Base-by-base conservation (phyloP, 30 jellyfish, hydroid and myxozoan species). In the Hydractinia echinata region DNA sequence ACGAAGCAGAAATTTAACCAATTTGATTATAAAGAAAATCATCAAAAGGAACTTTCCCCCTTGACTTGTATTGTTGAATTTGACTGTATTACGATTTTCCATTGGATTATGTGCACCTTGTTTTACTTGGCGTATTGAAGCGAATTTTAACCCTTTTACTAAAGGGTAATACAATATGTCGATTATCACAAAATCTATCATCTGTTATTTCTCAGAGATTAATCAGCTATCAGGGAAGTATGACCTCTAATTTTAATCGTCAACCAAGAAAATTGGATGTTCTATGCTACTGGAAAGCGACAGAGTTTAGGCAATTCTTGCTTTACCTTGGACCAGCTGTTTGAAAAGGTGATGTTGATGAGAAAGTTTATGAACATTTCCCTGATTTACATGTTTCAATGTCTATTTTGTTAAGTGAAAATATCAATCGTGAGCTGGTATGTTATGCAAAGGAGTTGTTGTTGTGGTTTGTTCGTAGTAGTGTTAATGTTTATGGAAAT, bases 221-320 rank as follows among this genome's bases (percentile, higher is more conserved):
- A 62, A 58, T 10, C 10, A 54, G 62, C 6, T 72, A 78, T 6
- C 61, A 85, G 6, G 95, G 89, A 61, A 58, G 60, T 49, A 7
- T 85, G 67, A 89, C 95, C 51, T 15, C 48, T 68, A 81, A 78
- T 50, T 79, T 86, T 56, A 89, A 62, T 67, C 82, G 89, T n/a
- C 95, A 86, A 56, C 95, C 89, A 79, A 61, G 85, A 54, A 66
- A 82, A 7, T 67, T 79, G 64, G 14, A 19, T 18, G 94, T 76
- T 61, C 58, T 61, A 14, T 85, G 80, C 54, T 53, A 86, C 14
- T 86, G 95, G 95, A 86, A 86, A 64, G 95, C 95, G 55, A 86
- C 95, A 14, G 95, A 86, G 53, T 86, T 86, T 18, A 54, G 95
- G 58, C 83, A 84, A 73, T 66, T 79, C 77, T 81, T 85, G 30